These are phyloP conservation scores for Cosmia trapezina DNA, from an alignment of 2,888 invertebrate genomes.

Conservation along the genomic window DNA sequence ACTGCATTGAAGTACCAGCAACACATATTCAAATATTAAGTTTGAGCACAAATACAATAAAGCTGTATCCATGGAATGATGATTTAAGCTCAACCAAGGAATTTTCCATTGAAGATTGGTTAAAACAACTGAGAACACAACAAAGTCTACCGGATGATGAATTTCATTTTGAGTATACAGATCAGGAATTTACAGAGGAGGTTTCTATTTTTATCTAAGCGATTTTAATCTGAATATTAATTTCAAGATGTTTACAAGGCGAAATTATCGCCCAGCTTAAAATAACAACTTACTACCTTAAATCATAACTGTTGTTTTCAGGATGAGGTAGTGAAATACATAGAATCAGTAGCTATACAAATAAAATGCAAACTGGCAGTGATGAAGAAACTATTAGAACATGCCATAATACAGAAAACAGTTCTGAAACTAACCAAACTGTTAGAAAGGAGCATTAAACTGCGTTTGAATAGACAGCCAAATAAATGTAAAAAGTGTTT, in stretches of 20 bases:
- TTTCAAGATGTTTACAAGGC: constrained; percentile 65
- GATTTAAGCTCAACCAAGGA: constrained; percentile 67
- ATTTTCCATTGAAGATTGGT: constrained; percentile 73
- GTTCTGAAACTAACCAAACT: constrained; percentile 86
- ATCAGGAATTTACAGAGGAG: constrained; percentile 67
- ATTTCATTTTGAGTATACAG: constrained; percentile 71
- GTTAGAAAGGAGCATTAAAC: constrained; percentile 90
- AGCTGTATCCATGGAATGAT: constrained; percentile 77
- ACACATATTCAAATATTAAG: constrained; percentile 90
- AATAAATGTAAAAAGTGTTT: constrained; percentile 91
- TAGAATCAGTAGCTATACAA: constrained; percentile 71
- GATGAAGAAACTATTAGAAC: constrained; percentile 82
- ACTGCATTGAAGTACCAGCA: constrained; percentile 92
- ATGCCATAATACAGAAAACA: constrained; percentile 78
- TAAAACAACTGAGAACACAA: constrained; percentile 74
- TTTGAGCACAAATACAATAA: constrained; percentile 76
- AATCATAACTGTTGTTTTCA: constrained; percentile 64
- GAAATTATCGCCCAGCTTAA: too few relatives aligned
- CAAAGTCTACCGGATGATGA: constrained; percentile 82
- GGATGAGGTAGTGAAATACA: constrained; percentile 75
- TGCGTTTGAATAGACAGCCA: constrained; percentile 91
- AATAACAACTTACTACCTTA: background rate
- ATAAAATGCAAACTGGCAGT: constrained; percentile 73
- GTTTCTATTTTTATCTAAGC: constrained; percentile 63
- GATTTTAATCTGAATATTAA: constrained; percentile 48